Evolutionary conservation across 2,113 vertebrate species (phyloP).

Genomic region (Australoheros scitulus): DNA sequence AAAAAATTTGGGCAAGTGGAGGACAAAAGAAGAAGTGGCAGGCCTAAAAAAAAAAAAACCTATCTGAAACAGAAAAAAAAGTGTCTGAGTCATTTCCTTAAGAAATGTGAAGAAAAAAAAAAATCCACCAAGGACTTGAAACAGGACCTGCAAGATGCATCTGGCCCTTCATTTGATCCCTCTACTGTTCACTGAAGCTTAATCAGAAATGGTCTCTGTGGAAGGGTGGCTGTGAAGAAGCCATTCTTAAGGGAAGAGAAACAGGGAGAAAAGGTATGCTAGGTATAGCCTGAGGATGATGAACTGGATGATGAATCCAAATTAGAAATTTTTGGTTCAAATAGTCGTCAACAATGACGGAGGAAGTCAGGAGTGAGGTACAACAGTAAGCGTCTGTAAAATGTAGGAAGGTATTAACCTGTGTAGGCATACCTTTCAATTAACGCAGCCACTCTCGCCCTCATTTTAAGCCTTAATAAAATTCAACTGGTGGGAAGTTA

Average conservation of each 20-base stretch:
- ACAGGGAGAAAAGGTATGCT: background rate
- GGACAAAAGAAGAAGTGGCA: background rate
- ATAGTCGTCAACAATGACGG: no score
- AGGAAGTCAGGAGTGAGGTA: background rate
- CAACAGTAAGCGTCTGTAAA: background rate
- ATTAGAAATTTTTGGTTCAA: no score
- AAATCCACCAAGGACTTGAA: background rate
- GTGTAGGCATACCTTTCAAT: no score
- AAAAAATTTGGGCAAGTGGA: background rate
- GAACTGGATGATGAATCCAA: background rate
- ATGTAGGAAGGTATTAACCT: no score
- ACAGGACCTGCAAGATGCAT: background rate
- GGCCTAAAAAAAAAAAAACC: background rate
- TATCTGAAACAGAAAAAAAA: background rate
- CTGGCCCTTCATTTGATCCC: background rate
- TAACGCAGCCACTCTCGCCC: no score
- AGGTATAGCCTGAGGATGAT: background rate
- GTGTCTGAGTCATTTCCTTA: background rate
- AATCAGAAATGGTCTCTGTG: background rate
- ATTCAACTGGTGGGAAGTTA: no score
- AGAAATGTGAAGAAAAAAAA: background rate
- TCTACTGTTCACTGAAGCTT: background rate
- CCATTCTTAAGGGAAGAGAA: background rate
- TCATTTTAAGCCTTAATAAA: no score
- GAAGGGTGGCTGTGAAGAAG: background rate